Percentiles rank a stretch among this genome's conserved stretches.
Evolutionary conservation across 1,140 invertebrate genomes (phyloP).

Genomic region (Drosophila azteca): DNA sequence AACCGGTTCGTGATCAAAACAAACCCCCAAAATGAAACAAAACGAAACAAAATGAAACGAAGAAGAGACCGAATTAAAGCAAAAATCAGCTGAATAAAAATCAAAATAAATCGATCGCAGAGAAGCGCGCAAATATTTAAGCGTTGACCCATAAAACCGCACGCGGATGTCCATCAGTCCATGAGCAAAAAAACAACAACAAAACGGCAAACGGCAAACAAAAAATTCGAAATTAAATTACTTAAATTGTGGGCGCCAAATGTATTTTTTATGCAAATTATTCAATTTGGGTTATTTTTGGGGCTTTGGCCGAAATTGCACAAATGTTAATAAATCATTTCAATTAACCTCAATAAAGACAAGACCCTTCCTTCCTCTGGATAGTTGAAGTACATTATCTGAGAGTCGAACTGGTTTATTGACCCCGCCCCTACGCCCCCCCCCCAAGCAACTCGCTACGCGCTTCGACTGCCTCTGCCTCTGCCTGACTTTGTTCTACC

Average conservation of each 20-base stretch:
- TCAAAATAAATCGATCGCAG: slow-evolving; percentile 46
- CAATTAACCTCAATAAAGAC: slow-evolving; percentile 78
- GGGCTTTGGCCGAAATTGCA: slow-evolving; percentile 57
- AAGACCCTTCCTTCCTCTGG: no score
- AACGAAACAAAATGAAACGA: slow-evolving; percentile 62
- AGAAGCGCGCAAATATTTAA: slow-evolving; percentile 54
- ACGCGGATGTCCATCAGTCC: slow-evolving; percentile 56
- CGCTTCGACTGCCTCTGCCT: no score
- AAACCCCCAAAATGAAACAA: no score
- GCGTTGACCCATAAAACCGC: slow-evolving; percentile 74
- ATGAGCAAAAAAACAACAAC: slow-evolving; percentile 27
- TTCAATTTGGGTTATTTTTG: slow-evolving; percentile 43
- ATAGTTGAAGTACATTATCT: not conserved
- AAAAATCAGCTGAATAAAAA: slow-evolving; percentile 50
- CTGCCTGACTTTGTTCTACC: slow-evolving; percentile 10
- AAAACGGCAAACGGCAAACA: not conserved
- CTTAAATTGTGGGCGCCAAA: slow-evolving; percentile 63
- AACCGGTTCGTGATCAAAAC: slow-evolving; percentile 77
- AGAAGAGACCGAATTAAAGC: slow-evolving; percentile 59
- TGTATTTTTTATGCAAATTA: slow-evolving; percentile 68
- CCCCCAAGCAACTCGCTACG: no score
- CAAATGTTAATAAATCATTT: slow-evolving; percentile 60
- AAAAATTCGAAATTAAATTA: slow-evolving; percentile 48
- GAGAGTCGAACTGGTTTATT: slow-evolving; percentile 24
- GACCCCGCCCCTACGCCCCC: no score